phyloP scores from a whole-genome alignment of 2,888 invertebrate species.

The Harpagoxenus sublaevis region DNA sequence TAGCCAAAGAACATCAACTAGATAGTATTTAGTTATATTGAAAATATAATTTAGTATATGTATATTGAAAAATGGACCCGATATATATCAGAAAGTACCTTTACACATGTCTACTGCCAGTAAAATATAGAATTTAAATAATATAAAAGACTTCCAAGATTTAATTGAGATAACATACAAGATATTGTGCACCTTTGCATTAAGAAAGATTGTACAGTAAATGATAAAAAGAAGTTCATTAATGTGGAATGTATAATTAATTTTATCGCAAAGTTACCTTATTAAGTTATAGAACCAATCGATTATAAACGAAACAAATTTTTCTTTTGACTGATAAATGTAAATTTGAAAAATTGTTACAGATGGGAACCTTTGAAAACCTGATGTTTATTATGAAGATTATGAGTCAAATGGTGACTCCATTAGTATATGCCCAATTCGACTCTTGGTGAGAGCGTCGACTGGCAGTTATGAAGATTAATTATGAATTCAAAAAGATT shows the following conservation, averaged over 20 bases:
- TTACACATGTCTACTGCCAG: not conserved
- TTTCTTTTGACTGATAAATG: not conserved
- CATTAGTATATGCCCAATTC: no score
- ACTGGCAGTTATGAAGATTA: not conserved
- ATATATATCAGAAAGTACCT: not conserved
- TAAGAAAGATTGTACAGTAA: not conserved
- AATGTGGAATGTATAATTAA: not conserved
- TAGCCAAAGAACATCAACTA: not conserved
- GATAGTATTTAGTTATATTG: not conserved
- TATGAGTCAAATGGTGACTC: no score
- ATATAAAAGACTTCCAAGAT: not conserved
- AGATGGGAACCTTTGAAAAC: not conserved
- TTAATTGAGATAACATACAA: not conserved
- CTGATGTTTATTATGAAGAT: not conserved
- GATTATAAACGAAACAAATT: not conserved
- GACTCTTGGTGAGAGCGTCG: no score
- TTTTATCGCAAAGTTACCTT: not conserved
- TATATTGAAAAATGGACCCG: not conserved
- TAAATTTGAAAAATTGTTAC: not conserved
- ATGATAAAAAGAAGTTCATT: not conserved
- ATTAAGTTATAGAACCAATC: not conserved
- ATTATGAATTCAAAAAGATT: not conserved
- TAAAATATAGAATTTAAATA: constrained; percentile 28
- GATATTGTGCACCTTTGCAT: not conserved
- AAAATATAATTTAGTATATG: not conserved